Base-by-base conservation (phyloP, 2,888 invertebrate genomes). In the Ametastegia equiseti region DNA sequence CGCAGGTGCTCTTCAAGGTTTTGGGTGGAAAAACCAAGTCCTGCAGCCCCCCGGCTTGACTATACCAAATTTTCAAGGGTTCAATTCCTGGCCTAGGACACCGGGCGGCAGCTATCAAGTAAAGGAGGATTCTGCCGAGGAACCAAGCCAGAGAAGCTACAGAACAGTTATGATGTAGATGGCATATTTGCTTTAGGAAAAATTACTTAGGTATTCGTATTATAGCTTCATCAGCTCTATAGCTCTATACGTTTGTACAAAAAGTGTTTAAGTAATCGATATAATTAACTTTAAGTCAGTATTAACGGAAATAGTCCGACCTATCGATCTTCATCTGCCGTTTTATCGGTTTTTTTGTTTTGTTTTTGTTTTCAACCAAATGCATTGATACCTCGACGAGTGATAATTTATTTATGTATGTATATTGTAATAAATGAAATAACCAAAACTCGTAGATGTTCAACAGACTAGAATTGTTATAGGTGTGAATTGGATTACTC, bases 111-210 rank as follows among this genome's bases (percentile, higher is more conserved):
- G 80, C 7, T 69, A 65, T 67, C 23, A 50, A 30, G 78, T 78
- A 7, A 39, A 60, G 42, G 78, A 78, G 13, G 78, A 78, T 11
- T 11, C 30, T 30, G 27, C n/a, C 23, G 78, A 78, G 60, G 78
- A 45, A 63, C 57, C 60, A 6, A 78, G 6, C 23, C n/a, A 19
- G n/a, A 33, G 30, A 13, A 71, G 47, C 71, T 71, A 30, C 47
- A 47, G 47, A 30, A 19, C 27, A n/a, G 47, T 47, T 30, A 71
- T 47, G 71, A 71, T 47, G 30, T 71, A 71, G 15, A 39, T 5
- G 47, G 13, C 30, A 77, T 11, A 6, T 23, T 60, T 19, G n/a
- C 19, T 27, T 15, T 36, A 57, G 54, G 57, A 57, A 30, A n/a
- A 57, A 13, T 11, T 57, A 27, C 27, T 11, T 5, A 60, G 1